These are phyloP conservation scores for Lagocephalus sceleratus DNA, from an alignment of 2,797 vertebrate species.

Conservation along the genomic window DNA sequence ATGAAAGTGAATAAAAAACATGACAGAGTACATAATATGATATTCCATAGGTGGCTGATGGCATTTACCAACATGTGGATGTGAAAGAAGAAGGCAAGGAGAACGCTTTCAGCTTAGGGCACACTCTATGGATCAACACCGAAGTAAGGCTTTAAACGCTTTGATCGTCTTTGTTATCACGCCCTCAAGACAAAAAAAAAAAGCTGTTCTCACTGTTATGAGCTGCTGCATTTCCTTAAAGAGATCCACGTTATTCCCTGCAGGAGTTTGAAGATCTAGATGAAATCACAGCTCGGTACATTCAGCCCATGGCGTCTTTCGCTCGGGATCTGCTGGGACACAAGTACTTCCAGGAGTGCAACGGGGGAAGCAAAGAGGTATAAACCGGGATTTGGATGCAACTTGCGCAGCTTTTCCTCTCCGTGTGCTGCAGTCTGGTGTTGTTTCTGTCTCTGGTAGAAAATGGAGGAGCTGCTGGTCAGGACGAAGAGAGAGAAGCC, in stretches of 20 bases:
- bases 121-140: slow-evolving; percentile 94
- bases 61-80: slow-evolving; percentile 97
- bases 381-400: background rate
- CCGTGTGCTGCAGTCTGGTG: background rate
- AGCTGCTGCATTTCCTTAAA: slow-evolving; percentile 4
- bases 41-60: slow-evolving; percentile 82
- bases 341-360: slow-evolving; percentile 96
- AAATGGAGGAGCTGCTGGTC: slow-evolving; percentile 94
- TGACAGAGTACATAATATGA: background rate
- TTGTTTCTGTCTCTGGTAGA: slow-evolving; percentile 68
- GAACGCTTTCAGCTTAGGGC: slow-evolving; percentile 96
- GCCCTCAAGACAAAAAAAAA: background rate
- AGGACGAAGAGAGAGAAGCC: slow-evolving; percentile 96
- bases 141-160: slow-evolving; percentile 75
- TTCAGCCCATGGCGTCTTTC: slow-evolving; percentile 98
- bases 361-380: slow-evolving; percentile 89
- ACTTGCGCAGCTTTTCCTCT: background rate
- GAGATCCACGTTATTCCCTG: slow-evolving; percentile 16
- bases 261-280: slow-evolving; percentile 99
- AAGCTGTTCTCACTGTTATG: background rate
- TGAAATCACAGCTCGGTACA: slow-evolving; percentile 96
- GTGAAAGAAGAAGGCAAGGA: slow-evolving; percentile 97
- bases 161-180: background rate
- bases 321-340: slow-evolving; percentile 93
- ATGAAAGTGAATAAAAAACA: background rate